phyloP scores from a whole-genome alignment of 2,797 vertebrate species.

The Corythornis leucogaster region DNA sequence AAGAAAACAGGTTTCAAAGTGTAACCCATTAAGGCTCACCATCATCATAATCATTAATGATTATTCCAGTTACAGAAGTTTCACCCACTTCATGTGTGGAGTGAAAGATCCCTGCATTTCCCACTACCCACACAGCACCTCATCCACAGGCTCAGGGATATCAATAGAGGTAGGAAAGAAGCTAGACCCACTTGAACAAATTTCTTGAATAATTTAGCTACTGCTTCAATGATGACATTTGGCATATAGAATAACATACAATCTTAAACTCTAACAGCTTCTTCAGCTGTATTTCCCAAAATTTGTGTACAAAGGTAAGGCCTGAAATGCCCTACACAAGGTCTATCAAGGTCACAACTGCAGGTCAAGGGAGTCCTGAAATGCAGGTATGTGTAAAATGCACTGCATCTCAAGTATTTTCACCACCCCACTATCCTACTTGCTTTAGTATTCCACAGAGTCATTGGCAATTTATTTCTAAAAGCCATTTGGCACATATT shows the following conservation, averaged over 20 bases:
- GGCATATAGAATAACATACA: neutral
- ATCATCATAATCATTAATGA: neutral
- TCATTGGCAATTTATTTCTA: conserved; percentile 11
- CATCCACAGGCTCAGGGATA: neutral
- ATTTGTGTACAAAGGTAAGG: neutral
- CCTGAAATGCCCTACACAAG: neutral
- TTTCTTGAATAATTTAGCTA: neutral
- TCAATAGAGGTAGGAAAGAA: neutral
- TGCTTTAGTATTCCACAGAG: neutral
- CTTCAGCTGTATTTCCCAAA: neutral
- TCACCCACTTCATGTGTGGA: neutral
- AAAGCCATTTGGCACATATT: conserved; percentile 46
- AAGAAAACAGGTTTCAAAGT: neutral
- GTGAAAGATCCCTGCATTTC: neutral
- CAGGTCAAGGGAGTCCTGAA: neutral
- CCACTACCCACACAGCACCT: neutral
- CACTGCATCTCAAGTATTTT: neutral
- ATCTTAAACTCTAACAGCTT: neutral
- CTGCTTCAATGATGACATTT: neutral
- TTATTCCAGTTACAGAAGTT: neutral
- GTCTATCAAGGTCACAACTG: neutral
- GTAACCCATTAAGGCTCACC: neutral
- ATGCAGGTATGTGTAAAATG: neutral
- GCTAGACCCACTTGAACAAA: neutral
- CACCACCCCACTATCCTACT: neutral